These are phyloP conservation scores for Radopholus similis DNA, from an alignment of 1,140 invertebrate genomes.

Conservation along the genomic window DNA sequence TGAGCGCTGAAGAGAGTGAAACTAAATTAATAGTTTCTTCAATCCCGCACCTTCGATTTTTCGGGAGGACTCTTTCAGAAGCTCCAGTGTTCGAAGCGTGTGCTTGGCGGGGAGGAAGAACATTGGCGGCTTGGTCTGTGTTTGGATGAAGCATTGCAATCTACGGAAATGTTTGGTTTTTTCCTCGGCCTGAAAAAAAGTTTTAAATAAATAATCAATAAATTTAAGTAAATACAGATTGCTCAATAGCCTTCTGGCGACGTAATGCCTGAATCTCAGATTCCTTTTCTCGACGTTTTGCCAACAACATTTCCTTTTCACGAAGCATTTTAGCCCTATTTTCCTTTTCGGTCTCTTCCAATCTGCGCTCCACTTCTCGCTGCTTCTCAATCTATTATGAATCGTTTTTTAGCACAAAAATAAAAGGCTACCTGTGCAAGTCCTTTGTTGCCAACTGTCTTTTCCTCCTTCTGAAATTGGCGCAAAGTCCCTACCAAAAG, in stretches of 20 bases:
- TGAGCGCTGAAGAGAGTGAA: slow-evolving; percentile 20
- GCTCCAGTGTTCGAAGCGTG: slow-evolving; percentile 65
- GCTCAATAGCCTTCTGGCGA: slow-evolving; percentile 75
- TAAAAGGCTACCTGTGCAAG: slow-evolving; percentile 21
- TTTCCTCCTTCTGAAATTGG: slow-evolving; percentile 90
- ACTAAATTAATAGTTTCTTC: neutral
- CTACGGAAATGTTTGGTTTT: slow-evolving; percentile 78
- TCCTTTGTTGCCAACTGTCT: slow-evolving; percentile 61
- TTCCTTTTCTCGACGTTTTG: slow-evolving; percentile 78
- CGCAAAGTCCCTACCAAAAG: slow-evolving; percentile 81
- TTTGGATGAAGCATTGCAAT: slow-evolving; percentile 78
- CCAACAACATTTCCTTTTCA: slow-evolving; percentile 79
- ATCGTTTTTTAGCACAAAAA: neutral
- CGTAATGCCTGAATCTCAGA: slow-evolving; percentile 82
- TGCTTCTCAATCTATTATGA: slow-evolving; percentile 71
- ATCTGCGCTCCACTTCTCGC: slow-evolving; percentile 83
- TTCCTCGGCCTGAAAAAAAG: slow-evolving; percentile 67
- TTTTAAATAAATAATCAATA: neutral
- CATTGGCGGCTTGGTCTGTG: slow-evolving; percentile 77
- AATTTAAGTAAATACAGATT: slow-evolving; percentile 21
- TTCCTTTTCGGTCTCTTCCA: slow-evolving; percentile 81
- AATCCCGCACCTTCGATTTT: slow-evolving; percentile 34
- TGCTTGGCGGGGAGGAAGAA: slow-evolving; percentile 79
- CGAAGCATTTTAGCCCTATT: slow-evolving; percentile 80
- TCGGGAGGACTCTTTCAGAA: slow-evolving; percentile 39